Percentiles rank a stretch among this genome's conserved stretches.
Conservation (phyloP, 2,888 invertebrate species). For the Suillia variegata region DNA sequence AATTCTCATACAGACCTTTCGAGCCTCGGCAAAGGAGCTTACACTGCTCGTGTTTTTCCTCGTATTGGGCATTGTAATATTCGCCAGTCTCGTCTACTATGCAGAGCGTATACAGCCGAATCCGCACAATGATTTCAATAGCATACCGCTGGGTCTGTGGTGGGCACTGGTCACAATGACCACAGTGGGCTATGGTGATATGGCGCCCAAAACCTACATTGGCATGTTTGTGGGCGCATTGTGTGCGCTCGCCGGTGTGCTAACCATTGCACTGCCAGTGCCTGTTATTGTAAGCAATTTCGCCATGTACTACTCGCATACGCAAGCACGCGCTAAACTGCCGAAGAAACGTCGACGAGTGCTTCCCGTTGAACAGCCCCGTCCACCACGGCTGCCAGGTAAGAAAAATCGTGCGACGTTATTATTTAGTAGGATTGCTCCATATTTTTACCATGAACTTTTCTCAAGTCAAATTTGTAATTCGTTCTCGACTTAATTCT, state of each 20-base stretch:
- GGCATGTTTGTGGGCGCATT: conserved; percentile 99
- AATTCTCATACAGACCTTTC: conserved; percentile 96
- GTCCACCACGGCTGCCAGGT: conserved; percentile 63
- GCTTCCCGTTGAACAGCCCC: conserved; percentile 91
- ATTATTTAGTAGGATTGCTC: not conserved
- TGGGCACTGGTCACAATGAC: conserved; percentile 99
- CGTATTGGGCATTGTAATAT: conserved; percentile 96
- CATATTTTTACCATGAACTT: not conserved
- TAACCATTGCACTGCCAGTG: conserved; percentile 98
- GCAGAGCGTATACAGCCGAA: conserved; percentile 95
- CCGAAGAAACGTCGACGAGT: conserved; percentile 98
- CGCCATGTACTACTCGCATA: conserved; percentile 94
- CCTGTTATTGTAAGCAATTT: conserved; percentile 99
- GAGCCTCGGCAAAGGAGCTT: conserved; percentile 96
- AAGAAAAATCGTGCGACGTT: conserved; percentile 24
- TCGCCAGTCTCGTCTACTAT: conserved; percentile 97
- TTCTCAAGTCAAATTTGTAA: not conserved
- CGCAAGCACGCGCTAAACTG: conserved; percentile 96
- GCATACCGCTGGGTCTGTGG: conserved; percentile 97
- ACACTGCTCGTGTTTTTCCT: conserved; percentile 96
- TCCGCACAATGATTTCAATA: conserved; percentile 96
- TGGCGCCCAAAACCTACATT: conserved; percentile 97
- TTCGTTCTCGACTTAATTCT: not conserved
- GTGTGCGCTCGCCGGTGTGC: conserved; percentile 96
- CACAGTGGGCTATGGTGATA: conserved; percentile 97